Evolutionary conservation across 2,113 vertebrate genomes (phyloP).

Genomic region (Mormyrus lacerda): DNA sequence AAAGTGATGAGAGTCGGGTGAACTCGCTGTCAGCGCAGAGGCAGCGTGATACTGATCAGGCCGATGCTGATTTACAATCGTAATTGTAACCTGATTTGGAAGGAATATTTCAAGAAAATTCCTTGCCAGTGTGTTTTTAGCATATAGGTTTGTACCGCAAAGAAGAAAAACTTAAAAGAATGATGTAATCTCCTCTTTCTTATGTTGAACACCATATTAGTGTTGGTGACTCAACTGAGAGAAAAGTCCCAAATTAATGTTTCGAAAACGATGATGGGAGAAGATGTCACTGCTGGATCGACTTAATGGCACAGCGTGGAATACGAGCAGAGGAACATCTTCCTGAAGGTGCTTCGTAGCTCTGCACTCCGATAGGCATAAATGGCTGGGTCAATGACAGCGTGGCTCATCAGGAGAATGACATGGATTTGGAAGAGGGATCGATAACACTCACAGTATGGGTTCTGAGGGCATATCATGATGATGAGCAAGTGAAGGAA

Average conservation of each 20-base stretch:
- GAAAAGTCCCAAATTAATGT: not conserved
- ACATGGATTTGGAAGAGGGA: constrained; percentile 84
- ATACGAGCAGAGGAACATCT: constrained; percentile 65
- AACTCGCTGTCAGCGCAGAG: not conserved
- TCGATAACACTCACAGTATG: constrained; percentile 89
- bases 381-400: constrained; percentile 83
- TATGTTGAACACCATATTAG: not conserved
- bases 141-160: not conserved
- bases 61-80: not conserved
- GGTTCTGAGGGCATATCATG: constrained; percentile 77
- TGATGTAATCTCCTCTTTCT: not conserved
- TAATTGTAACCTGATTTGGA: not conserved
- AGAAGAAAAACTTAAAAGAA: not conserved
- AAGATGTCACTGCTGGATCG: not conserved
- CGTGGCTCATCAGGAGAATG: constrained; percentile 81
- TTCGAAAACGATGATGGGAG: not conserved
- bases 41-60: not conserved
- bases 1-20: not conserved
- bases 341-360: constrained; percentile 73
- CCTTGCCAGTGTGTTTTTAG: not conserved
- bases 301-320: constrained; percentile 30
- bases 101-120: not conserved
- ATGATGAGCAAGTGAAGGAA: constrained; percentile 80
- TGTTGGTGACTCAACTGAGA: not conserved
- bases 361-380: constrained; percentile 87